These are phyloP conservation scores for Drosophila antonietae DNA, from an alignment of 2,888 invertebrate genomes.

Conservation along the genomic window DNA sequence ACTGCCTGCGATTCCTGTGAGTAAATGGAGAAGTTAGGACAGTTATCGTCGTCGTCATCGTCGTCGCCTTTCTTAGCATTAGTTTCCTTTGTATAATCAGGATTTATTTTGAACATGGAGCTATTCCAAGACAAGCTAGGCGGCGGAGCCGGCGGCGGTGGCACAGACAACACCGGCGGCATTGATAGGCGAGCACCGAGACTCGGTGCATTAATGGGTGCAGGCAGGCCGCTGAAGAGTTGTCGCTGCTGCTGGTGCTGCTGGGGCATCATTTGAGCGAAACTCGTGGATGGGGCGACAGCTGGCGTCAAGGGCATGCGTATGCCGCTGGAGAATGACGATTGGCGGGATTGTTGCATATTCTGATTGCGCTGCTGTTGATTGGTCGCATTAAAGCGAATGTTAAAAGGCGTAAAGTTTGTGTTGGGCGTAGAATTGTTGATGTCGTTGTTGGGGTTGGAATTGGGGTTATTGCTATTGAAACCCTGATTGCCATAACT, in stretches of 20 bases:
- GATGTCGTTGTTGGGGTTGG: conserved; percentile 32
- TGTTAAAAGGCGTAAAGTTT: conserved; percentile 74
- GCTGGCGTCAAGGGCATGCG: conserved; percentile 22
- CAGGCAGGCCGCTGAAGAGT: conserved; percentile 72
- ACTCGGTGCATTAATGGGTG: conserved; percentile 57
- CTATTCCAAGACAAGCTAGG: conserved; percentile 81
- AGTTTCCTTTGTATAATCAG: conserved; percentile 82
- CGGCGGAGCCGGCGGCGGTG: conserved; percentile 82
- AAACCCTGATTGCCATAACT: conserved; percentile 61
- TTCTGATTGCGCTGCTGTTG: conserved; percentile 60
- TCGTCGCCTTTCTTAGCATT: conserved; percentile 82
- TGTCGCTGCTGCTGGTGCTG: conserved; percentile 48
- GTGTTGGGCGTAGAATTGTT: conserved; percentile 50
- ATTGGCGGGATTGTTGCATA: conserved; percentile 33
- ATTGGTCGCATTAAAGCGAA: conserved; percentile 78
- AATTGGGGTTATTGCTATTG: conserved; percentile 67
- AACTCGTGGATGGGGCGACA: conserved; percentile 13
- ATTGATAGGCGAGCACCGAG: conserved; percentile 50
- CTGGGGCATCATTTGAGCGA: conserved; percentile 36
- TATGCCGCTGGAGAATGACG: conserved; percentile 17
- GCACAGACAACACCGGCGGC: conserved; percentile 69
- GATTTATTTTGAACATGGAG: conserved; percentile 80
- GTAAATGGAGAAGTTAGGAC: conserved; percentile 94
- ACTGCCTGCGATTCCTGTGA: conserved; percentile 91
- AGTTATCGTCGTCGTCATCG: conserved; percentile 88